These are phyloP conservation scores for Chrysopilus asiliformis DNA, from an alignment of 2,888 invertebrate species.

Conservation along the genomic window DNA sequence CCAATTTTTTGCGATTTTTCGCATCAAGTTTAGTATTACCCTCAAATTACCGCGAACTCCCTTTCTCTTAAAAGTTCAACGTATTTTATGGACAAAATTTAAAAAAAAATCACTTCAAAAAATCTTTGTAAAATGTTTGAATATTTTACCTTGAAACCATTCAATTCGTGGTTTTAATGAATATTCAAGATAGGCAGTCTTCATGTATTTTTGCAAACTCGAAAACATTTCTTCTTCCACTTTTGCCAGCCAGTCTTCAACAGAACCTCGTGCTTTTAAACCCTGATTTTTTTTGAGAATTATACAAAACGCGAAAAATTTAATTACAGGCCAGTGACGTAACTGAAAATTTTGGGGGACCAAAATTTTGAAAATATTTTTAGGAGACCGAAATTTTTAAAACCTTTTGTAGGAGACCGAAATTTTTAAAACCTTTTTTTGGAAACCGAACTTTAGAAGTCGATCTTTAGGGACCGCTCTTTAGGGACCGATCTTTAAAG, in stretches of 20 bases:
- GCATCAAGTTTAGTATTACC: too few relatives aligned
- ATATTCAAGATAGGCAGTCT: constrained; percentile 56
- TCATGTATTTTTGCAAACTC: constrained; percentile 63
- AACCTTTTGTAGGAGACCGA: neutral
- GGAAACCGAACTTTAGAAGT: too few relatives aligned
- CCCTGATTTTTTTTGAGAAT: too few relatives aligned
- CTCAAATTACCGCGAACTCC: too few relatives aligned
- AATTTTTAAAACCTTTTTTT: neutral
- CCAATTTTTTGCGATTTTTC: too few relatives aligned
- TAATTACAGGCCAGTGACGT: too few relatives aligned
- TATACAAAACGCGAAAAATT: constrained; percentile 8
- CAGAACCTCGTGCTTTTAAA: constrained; percentile 74
- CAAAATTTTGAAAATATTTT: neutral
- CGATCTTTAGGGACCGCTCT: too few relatives aligned
- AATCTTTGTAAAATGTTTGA: constrained; percentile 1
- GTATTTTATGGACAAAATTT: too few relatives aligned
- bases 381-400: neutral
- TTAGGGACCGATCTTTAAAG: too few relatives aligned
- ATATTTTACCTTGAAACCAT: constrained; percentile 46
- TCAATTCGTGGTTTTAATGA: constrained; percentile 46
- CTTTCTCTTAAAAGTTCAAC: too few relatives aligned
- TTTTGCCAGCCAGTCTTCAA: constrained; percentile 84
- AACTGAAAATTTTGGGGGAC: too few relatives aligned
- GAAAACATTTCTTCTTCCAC: constrained; percentile 83
- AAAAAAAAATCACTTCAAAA: too few relatives aligned